Evolutionary conservation across 1,140 invertebrate species (phyloP).

Genomic region (Homarus americanus): DNA sequence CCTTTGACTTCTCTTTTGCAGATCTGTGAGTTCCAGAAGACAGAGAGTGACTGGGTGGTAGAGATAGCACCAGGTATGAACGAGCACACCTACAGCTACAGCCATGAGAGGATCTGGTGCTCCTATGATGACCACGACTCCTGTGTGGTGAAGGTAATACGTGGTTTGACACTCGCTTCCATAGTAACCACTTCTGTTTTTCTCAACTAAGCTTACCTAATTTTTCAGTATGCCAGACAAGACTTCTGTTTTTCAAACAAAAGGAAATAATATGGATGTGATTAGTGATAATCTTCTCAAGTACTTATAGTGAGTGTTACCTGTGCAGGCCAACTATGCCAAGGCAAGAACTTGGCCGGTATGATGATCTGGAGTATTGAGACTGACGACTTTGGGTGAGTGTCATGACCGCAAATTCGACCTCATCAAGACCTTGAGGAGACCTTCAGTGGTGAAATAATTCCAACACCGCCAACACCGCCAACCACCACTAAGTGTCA

Average conservation of each 20-base stretch:
- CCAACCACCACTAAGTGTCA: slow-evolving; percentile 20
- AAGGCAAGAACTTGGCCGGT: slow-evolving; percentile 78
- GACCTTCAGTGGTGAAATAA: slow-evolving; percentile 56
- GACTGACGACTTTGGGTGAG: slow-evolving; percentile 80
- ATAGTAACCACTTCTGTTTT: no score
- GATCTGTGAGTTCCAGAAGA: slow-evolving; percentile 65
- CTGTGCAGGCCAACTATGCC: slow-evolving; percentile 75
- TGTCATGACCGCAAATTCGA: slow-evolving; percentile 80
- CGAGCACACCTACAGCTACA: slow-evolving; percentile 53
- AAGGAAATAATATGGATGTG: no score
- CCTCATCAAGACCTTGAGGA: slow-evolving; percentile 81
- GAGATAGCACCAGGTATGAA: slow-evolving; percentile 41
- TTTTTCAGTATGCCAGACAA: no score
- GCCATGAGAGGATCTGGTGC: slow-evolving; percentile 65
- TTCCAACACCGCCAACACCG: not conserved
- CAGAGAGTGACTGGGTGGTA: slow-evolving; percentile 64
- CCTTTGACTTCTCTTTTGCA: slow-evolving; percentile 8
- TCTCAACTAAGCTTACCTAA: no score
- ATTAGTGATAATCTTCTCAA: no score
- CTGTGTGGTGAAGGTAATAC: slow-evolving; percentile 57
- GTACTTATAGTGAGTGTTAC: not conserved
- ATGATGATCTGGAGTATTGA: slow-evolving; percentile 80
- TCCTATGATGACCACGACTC: slow-evolving; percentile 74
- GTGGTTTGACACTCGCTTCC: no score
- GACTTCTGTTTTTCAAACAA: no score